A percentile compares a stretch with the other conserved stretches of the same genome.
These are phyloP conservation scores for Carassius auratus DNA, from an alignment of 2,113 vertebrate genomes.

Conservation along the genomic window DNA sequence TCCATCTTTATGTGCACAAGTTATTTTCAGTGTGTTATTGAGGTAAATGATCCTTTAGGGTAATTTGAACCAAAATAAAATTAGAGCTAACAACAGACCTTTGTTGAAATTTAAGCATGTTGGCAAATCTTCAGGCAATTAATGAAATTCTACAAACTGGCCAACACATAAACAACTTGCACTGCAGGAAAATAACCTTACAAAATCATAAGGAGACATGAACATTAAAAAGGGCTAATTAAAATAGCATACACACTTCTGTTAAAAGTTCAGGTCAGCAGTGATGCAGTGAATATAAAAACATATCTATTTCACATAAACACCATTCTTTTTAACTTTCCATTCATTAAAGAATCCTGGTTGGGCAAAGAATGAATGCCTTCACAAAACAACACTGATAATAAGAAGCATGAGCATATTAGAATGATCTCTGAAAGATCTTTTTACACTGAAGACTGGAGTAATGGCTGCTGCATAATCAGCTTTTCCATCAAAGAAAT, in stretches of 20 bases:
- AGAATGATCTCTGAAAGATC: no score
- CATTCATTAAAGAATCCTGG: not conserved
- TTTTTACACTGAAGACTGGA: no score
- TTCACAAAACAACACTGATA: not conserved
- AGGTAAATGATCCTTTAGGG: conserved; percentile 9
- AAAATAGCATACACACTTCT: not conserved
- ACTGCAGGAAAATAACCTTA: not conserved
- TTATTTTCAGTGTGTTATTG: not conserved
- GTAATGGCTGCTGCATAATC: no score
- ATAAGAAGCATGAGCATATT: not conserved
- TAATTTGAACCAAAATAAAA: not conserved
- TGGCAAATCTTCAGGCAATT: conserved; percentile 5
- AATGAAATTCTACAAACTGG: not conserved
- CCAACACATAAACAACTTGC: not conserved
- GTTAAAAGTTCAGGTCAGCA: not conserved
- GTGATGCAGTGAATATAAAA: not conserved
- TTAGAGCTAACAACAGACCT: not conserved
- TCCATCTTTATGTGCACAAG: not conserved
- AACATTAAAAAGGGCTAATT: not conserved
- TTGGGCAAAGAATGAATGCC: not conserved
- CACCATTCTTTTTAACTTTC: not conserved
- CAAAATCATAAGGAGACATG: not conserved
- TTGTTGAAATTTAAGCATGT: not conserved
- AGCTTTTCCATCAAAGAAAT: no score
- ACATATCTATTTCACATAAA: not conserved